phyloP scores from a whole-genome alignment of 1,140 invertebrate genomes.

The Neuroterus valhalla region DNA sequence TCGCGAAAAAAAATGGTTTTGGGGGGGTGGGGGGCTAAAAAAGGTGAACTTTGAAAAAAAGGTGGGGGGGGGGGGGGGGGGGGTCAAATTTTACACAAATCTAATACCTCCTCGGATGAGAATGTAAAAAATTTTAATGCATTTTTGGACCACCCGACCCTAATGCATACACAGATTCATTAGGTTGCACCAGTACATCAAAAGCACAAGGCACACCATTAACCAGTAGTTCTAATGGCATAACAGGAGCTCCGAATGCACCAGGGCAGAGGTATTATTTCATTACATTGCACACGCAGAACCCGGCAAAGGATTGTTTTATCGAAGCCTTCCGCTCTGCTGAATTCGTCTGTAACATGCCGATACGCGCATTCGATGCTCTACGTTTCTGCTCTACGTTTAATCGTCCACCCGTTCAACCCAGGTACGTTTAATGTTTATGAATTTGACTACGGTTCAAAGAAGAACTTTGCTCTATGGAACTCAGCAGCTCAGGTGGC shows the following conservation, averaged over 20 bases:
- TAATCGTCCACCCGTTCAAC: background rate
- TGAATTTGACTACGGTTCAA: no score
- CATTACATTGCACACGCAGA: constrained; percentile 53
- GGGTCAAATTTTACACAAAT: no score
- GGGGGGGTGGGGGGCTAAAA: no score
- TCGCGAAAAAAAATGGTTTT: no score
- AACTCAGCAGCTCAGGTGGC: no score
- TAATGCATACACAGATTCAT: background rate
- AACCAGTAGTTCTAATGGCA: background rate
- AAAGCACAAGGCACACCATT: constrained; percentile 3
- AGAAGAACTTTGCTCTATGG: no score
- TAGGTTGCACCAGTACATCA: background rate
- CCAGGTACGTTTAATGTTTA: background rate
- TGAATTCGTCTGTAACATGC: constrained; percentile 43
- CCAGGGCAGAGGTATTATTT: constrained; percentile 49
- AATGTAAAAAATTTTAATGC: no score
- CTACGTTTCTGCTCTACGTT: background rate
- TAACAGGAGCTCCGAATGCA: background rate
- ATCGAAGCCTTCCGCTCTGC: constrained; percentile 55
- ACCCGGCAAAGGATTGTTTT: constrained; percentile 57
- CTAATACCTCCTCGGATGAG: no score
- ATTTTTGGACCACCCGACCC: no score
- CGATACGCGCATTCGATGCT: constrained; percentile 36
- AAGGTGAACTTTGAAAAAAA: no score
- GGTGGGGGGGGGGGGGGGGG: no score